A percentile compares a stretch with the other conserved stretches of the same genome.
phyloP scores from a whole-genome alignment of 1,140 invertebrate genomes.

The Drosophila sproati region DNA sequence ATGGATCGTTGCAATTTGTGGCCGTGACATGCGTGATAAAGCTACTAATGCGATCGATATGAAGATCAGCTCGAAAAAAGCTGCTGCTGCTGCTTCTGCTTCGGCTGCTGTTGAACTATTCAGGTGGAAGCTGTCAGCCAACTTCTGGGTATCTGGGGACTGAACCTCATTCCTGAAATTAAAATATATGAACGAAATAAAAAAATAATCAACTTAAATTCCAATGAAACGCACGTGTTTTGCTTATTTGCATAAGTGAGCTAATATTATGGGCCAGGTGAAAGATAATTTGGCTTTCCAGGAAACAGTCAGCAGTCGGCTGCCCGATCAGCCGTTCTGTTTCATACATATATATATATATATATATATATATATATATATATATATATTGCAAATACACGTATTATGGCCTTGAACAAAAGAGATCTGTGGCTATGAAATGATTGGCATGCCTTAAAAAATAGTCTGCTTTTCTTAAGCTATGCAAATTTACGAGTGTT shows the following conservation, averaged over 20 bases:
- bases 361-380: no score
- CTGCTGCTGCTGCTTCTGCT: neutral
- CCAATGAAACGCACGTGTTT: constrained; percentile 55
- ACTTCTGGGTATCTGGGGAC: constrained; percentile 15
- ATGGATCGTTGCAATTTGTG: constrained; percentile 81
- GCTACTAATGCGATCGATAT: constrained; percentile 80
- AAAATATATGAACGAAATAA: neutral
- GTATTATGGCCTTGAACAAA: constrained; percentile 31
- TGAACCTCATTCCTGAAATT: constrained; percentile 30
- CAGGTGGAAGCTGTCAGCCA: constrained; percentile 57
- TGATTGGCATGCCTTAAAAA: constrained; percentile 20
- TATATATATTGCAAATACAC: no score
- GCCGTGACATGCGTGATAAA: constrained; percentile 76
- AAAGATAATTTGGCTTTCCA: constrained; percentile 61
- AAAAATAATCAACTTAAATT: constrained; percentile 56
- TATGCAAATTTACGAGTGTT: constrained; percentile 49
- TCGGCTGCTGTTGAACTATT: constrained; percentile 33
- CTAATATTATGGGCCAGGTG: constrained; percentile 31
- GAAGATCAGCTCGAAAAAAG: constrained; percentile 38
- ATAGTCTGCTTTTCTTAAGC: constrained; percentile 22
- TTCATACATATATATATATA: constrained; percentile 42
- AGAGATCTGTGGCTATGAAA: constrained; percentile 37
- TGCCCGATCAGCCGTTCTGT: constrained; percentile 12
- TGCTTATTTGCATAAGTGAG: constrained; percentile 16
- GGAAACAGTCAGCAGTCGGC: constrained; percentile 45